A percentile compares a stretch with the other conserved stretches of the same genome.
These are phyloP conservation scores for Martes martes DNA, from an alignment of 2,113 vertebrate genomes.

Conservation along the genomic window DNA sequence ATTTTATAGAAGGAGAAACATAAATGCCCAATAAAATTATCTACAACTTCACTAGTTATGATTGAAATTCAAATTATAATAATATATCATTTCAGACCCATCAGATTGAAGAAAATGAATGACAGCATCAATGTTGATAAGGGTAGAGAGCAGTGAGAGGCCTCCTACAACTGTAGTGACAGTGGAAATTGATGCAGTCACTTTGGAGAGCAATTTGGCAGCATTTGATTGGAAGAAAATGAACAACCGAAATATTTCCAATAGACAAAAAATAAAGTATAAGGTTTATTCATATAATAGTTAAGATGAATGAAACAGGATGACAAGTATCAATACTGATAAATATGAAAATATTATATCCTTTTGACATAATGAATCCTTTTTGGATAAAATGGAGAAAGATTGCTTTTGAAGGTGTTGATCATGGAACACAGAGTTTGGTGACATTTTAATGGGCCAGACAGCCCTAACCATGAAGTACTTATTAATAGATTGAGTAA, in stretches of 20 bases:
- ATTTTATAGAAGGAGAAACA: neutral
- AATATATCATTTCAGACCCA: neutral
- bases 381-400: neutral
- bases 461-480: neutral
- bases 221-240: neutral
- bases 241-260: neutral
- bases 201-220: neutral
- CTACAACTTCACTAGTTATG: neutral
- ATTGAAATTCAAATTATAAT: neutral
- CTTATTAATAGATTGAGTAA: neutral
- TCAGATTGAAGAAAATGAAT: neutral
- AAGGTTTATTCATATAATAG: neutral
- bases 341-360: neutral
- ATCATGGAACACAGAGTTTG: neutral
- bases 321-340: neutral
- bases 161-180: neutral
- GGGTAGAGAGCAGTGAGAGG: neutral
- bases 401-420: neutral
- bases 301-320: neutral
- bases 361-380: neutral
- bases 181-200: neutral
- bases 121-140: accelerated
- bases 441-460: neutral
- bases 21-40: neutral
- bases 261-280: neutral